A percentile compares a stretch with the other conserved stretches of the same genome.
These are phyloP conservation scores for Ectobius pallidus DNA, from an alignment of 2,888 invertebrate genomes.

Conservation along the genomic window DNA sequence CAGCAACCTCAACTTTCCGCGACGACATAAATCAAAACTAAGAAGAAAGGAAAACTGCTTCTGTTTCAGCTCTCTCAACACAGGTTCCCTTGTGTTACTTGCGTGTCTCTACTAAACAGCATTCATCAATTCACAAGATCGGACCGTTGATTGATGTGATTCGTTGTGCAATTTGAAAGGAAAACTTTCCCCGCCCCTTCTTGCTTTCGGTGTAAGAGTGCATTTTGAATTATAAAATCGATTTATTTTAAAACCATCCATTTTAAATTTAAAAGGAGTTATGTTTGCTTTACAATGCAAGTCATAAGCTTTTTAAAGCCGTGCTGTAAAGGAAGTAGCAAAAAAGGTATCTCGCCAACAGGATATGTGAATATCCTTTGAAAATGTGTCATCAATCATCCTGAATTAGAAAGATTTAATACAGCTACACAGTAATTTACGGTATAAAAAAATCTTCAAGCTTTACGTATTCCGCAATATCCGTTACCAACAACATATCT, in stretches of 20 bases:
- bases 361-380: too few relatives aligned
- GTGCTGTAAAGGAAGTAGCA: not conserved
- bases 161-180: conserved; percentile 34
- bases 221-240: conserved; percentile 14
- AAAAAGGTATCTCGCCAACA: too few relatives aligned
- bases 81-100: conserved; percentile 15
- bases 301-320: conserved; percentile 1
- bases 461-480: too few relatives aligned
- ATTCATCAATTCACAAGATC: conserved; percentile 33
- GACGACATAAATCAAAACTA: conserved; percentile 36
- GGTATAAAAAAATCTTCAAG: too few relatives aligned
- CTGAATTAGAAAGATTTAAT: too few relatives aligned
- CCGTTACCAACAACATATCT: too few relatives aligned
- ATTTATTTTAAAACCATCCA: not conserved
- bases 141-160: conserved; percentile 34
- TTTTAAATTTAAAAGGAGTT: not conserved
- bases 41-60: conserved; percentile 30
- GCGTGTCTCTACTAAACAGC: conserved; percentile 31
- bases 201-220: too few relatives aligned
- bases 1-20: conserved; percentile 22
- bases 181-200: conserved; percentile 31
- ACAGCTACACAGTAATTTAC: too few relatives aligned
- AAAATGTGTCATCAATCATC: too few relatives aligned
- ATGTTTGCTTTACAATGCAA: not conserved
- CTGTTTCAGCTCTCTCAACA: not conserved